These are phyloP conservation scores for Magallana ariakensis DNA, from an alignment of 1,140 invertebrate genomes.

Conservation along the genomic window DNA sequence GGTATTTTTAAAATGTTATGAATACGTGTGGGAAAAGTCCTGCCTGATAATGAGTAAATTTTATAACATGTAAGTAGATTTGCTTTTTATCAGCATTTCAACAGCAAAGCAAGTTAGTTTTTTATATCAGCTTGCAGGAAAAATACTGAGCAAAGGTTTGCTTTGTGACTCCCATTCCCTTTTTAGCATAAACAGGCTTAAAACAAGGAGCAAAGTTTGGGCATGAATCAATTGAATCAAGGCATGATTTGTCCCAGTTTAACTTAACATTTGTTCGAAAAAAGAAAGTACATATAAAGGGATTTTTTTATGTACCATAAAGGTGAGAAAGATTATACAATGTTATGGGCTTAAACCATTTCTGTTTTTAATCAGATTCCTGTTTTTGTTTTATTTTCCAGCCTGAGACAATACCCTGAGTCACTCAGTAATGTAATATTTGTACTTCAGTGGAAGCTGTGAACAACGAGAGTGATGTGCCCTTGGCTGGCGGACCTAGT, in stretches of 20 bases:
- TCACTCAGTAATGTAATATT: slow-evolving; percentile 39
- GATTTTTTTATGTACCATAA: not conserved
- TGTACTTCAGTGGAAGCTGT: slow-evolving; percentile 62
- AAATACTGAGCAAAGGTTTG: not conserved
- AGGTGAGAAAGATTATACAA: not conserved
- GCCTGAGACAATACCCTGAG: slow-evolving; percentile 23
- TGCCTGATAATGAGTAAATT: too few relatives aligned
- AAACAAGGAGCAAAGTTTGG: not conserved
- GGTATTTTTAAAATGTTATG: too few relatives aligned
- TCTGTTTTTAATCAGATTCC: not conserved
- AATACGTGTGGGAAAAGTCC: too few relatives aligned
- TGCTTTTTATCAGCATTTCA: too few relatives aligned
- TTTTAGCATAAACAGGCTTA: not conserved
- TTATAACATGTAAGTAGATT: too few relatives aligned
- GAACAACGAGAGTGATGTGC: slow-evolving; percentile 67
- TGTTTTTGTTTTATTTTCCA: not conserved
- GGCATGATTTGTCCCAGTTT: slow-evolving; percentile 23
- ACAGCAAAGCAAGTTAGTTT: too few relatives aligned
- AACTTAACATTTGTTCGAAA: not conserved
- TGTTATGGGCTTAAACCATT: too few relatives aligned
- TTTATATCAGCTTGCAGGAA: not conserved
- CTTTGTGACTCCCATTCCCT: not conserved
- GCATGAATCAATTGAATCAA: not conserved
- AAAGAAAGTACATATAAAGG: too few relatives aligned
- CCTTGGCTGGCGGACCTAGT: slow-evolving; percentile 59